Percentiles rank a stretch among this genome's conserved stretches.
These are phyloP conservation scores for Apamea anceps DNA, from an alignment of 2,888 invertebrate genomes.

Conservation along the genomic window DNA sequence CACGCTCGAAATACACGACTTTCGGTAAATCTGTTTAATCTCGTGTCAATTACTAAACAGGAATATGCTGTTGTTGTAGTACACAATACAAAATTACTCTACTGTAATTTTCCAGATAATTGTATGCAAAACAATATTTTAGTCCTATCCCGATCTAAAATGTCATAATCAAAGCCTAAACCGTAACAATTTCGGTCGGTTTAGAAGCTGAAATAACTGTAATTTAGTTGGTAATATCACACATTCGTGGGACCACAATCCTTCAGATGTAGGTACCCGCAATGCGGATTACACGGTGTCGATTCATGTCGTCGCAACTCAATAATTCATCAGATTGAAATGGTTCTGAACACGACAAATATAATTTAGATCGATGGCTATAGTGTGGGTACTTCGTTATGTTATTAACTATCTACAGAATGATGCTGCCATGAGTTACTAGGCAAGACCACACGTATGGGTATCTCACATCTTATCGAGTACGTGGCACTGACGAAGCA, in stretches of 20 bases:
- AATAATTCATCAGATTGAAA: constrained; percentile 80
- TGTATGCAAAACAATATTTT: constrained; percentile 12
- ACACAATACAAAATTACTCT: constrained; percentile 15
- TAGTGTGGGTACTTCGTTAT: constrained; percentile 28
- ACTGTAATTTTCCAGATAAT: constrained; percentile 12
- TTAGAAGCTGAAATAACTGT: constrained; percentile 34
- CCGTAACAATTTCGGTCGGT: constrained; percentile 11
- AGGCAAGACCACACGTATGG: background rate
- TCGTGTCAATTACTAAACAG: constrained; percentile 42
- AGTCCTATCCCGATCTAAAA: constrained; percentile 8
- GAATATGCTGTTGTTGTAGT: constrained; percentile 7
- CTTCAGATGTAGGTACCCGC: constrained; percentile 64
- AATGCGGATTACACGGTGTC: constrained; percentile 70
- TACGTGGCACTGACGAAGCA: background rate
- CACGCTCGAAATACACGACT: constrained; percentile 14
- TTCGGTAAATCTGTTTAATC: constrained; percentile 38
- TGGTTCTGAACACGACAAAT: constrained; percentile 70
- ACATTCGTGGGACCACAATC: constrained; percentile 14
- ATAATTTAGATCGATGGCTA: constrained; percentile 70
- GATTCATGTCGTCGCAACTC: constrained; percentile 76
- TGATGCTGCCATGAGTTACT: constrained; percentile 7
- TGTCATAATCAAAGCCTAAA: constrained; percentile 5
- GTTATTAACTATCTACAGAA: constrained; percentile 24
- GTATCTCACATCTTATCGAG: background rate
- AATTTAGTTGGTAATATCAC: constrained; percentile 38